phyloP scores from a whole-genome alignment of 2,113 vertebrate genomes.

The Psittacus erithacus region DNA sequence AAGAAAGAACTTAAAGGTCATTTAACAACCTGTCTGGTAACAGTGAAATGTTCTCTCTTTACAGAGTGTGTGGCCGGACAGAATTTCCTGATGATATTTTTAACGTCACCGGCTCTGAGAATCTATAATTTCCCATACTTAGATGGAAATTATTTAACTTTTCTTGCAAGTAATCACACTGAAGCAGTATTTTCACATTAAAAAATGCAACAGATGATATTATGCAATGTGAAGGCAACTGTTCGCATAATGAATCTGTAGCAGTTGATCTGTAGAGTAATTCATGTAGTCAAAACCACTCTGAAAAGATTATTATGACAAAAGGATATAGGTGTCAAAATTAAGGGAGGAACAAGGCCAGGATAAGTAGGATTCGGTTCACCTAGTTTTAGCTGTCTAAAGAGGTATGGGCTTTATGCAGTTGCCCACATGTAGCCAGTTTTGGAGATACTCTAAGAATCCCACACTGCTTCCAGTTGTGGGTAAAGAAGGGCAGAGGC shows the following conservation, averaged over 20 bases:
- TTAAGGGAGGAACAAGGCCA: background rate
- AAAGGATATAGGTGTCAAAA: background rate
- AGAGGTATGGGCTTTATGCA: background rate
- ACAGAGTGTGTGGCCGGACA: background rate
- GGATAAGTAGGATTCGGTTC: background rate
- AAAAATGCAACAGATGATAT: background rate
- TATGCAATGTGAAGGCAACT: background rate
- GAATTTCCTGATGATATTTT: slow-evolving; percentile 3
- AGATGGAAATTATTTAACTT: background rate
- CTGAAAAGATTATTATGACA: slow-evolving; percentile 1
- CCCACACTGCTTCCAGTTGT: accelerated
- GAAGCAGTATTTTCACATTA: background rate
- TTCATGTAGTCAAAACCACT: background rate
- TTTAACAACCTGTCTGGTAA: slow-evolving; percentile 42
- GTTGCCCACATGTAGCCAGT: background rate
- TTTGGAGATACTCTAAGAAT: background rate
- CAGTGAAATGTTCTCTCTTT: slow-evolving; percentile 15
- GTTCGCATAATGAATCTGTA: background rate
- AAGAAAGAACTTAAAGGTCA: slow-evolving; percentile 45
- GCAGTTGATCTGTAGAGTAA: background rate
- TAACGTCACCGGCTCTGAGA: background rate
- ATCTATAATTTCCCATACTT: background rate
- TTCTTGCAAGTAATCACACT: background rate
- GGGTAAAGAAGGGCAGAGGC: background rate
- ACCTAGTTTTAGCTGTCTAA: background rate